Base-by-base conservation (phyloP, 64 coral and sea anemone genomes). In the Hydrozoanthus tunicans region DNA sequence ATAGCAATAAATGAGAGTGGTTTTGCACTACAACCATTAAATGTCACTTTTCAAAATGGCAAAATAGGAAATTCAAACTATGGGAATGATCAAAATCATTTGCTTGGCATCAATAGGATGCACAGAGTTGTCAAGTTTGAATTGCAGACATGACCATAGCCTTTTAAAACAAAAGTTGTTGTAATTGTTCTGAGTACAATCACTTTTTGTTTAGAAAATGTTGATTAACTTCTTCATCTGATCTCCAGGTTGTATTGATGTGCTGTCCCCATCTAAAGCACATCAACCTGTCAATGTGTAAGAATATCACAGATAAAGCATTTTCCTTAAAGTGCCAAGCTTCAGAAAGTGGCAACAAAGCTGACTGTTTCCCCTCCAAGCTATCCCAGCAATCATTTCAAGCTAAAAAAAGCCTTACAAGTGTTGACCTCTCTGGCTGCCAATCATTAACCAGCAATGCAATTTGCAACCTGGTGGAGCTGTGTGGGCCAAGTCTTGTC, bases 391-490 rank as follows among this genome's bases (percentile, higher is more conserved):
- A 77, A 52, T 54, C 75, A 9, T 73, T 67, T 53, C 89, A 55
- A 23, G 89, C 89, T 64, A 90, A 92, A 57, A 69, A 20, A 61
- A 81, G 69, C 24, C 95, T 96, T 56, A 85, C 89, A 56, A 96
- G 90, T 84, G 79, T 96, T 3, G 95, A 96, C 77, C 14, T 96
- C 27, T 96, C 95, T 60, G 95, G 95, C 55, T 96, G 95, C 61
- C 90, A 78, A 59, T 92, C 77, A 77, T 71, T 96, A 9, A 91
- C 95, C 26, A 94, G 82, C 62, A 59, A 14, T 67, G 61, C 90
- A 17, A 77, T 96, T 5, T 54, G 76, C 59, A 67, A 96, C 53
- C 66, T 96, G 56, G 92, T 89, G 1, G 54, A 52, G 4, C 23
- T 96, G 10, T 96, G 95, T 94, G 95, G 95, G 0, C 64, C 77